Evolutionary conservation across 1,140 invertebrate species (phyloP).

Genomic region (Marisa cornuarietis): DNA sequence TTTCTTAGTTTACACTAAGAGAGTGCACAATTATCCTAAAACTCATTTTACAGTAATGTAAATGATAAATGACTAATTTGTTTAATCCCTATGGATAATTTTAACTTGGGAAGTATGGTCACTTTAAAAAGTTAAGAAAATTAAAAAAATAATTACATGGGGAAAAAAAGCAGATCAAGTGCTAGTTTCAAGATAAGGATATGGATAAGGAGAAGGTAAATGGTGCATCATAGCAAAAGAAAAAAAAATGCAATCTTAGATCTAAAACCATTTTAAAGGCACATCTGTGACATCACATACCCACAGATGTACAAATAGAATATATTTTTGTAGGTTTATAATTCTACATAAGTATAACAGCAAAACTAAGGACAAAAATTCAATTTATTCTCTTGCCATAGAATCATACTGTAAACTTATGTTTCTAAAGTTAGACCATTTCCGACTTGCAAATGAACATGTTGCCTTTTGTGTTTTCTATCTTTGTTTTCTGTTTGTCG

Average conservation of each 20-base stretch:
- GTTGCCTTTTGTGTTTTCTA: no score
- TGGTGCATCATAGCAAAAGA: not conserved
- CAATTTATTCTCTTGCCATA: no score
- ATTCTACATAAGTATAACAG: not conserved
- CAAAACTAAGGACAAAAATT: no score
- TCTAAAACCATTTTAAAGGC: not conserved
- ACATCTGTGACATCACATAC: not conserved
- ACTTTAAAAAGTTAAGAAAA: not conserved
- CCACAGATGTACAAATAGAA: not conserved
- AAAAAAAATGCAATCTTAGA: not conserved
- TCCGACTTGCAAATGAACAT: not conserved
- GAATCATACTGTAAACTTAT: no score
- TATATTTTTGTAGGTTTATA: not conserved
- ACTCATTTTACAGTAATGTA: not conserved
- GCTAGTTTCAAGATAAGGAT: not conserved
- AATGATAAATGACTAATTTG: not conserved
- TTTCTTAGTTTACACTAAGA: no score
- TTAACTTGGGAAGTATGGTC: not conserved
- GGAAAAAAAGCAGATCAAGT: no score
- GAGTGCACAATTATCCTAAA: not conserved
- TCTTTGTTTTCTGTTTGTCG: no score
- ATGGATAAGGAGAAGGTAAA: not conserved
- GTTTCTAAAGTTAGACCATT: not conserved
- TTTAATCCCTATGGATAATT: constrained; percentile 7
- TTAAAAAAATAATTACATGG: no score